Base-by-base conservation (phyloP, 2,113 vertebrate genomes). In the Hyla sarda region DNA sequence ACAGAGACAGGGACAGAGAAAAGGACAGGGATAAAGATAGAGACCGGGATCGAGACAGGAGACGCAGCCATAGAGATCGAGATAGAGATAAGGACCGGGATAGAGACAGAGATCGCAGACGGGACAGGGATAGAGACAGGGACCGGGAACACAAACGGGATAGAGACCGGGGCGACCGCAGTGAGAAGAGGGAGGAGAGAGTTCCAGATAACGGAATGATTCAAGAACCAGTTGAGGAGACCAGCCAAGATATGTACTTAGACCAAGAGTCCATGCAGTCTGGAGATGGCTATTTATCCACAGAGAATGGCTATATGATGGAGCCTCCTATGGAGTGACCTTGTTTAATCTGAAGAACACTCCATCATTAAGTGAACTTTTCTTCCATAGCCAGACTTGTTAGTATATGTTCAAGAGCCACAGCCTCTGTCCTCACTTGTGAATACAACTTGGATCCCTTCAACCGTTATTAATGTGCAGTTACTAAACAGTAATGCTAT, bases 221-320 rank as follows among this genome's bases (percentile, higher is more conserved):
- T 84, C 92, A 93, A 0, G 95, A 94, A 17, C 1, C 92, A 78
- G 90, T 92, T 60, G 94, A 92, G 16, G 97, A 97, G 45, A 92
- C 93, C 88, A 94, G 93, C 56, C 95, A 96, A 87, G 97, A 97
- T 5, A 94, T 96, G 34, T 94, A 94, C 91, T 92, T 95, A 91
- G 96, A 97, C 88, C 91, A 94, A 67, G 96, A 97, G 91, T 93
- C 94, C 0, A 90, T 92, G 82, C 94, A 93, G 25, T 93, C 94
- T 0, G 93, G 95, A 0, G 96, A 97, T 0, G 95, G 95, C 17
- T 97, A 96, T 0, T 90, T 92, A n/a, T 95, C 96, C 47, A 94
- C 96, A 0, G 97, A 97, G 87, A 98, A 98, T 0, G 97, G 97
- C n/a, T 97, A 95, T 91, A 93, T 96, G 91, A 92, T 96, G 91